phyloP scores from a whole-genome alignment of 2,113 vertebrate species.

The Myotis davidii region DNA sequence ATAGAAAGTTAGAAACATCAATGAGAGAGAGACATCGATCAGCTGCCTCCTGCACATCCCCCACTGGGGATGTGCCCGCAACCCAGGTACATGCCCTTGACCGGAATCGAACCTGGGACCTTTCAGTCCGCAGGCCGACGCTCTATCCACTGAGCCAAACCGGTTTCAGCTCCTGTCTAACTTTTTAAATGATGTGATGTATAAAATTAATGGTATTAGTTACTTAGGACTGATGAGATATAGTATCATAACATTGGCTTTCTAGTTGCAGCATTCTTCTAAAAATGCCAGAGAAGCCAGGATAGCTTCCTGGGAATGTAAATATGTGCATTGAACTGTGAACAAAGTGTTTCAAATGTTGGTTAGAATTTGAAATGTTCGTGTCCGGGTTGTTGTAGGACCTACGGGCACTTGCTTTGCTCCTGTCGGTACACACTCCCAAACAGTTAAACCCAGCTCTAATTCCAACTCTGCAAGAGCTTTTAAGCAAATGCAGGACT shows the following conservation, averaged over 20 bases:
- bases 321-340: not conserved
- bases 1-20: too few relatives aligned
- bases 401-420: constrained; percentile 93
- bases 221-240: not conserved
- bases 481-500: constrained; percentile 92
- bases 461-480: constrained; percentile 95
- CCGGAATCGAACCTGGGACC: too few relatives aligned
- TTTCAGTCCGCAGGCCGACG: too few relatives aligned
- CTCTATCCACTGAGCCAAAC: too few relatives aligned
- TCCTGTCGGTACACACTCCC: constrained; percentile 95
- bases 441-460: constrained; percentile 93
- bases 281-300: constrained; percentile 5
- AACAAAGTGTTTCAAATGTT: constrained; percentile 14
- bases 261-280: constrained; percentile 7
- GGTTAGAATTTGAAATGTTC: constrained; percentile 47
- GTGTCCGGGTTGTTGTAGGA: constrained; percentile 86
- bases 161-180: too few relatives aligned
- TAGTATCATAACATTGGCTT: not conserved
- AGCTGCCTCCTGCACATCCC: too few relatives aligned
- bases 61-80: too few relatives aligned
- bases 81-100: too few relatives aligned
- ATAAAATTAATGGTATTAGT: not conserved
- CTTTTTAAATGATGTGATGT: not conserved
- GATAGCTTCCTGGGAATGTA: not conserved
- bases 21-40: too few relatives aligned